phyloP scores from a whole-genome alignment of 2,888 invertebrate species.

The Harpagoxenus sublaevis region DNA sequence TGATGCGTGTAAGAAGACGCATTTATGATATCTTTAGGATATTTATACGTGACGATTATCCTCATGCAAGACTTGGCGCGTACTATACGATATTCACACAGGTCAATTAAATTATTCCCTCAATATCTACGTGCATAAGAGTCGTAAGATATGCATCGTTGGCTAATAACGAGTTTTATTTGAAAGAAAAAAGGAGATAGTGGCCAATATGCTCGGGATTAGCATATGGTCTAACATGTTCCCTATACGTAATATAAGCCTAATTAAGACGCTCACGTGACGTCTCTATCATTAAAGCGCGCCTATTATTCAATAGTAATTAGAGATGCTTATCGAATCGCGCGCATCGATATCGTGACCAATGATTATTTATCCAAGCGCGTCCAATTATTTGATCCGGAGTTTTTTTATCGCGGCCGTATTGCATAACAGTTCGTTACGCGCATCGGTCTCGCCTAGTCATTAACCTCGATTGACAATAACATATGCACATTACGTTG shows the following conservation, averaged over 20 bases:
- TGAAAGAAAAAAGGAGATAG: neutral
- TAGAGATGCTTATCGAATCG: conserved; percentile 50
- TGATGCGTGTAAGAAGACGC: neutral
- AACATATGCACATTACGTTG: conserved; percentile 23
- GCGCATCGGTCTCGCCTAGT: conserved; percentile 40
- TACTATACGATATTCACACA: neutral
- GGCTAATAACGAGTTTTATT: conserved; percentile 36
- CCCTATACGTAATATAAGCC: conserved; percentile 39
- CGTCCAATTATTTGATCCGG: conserved; percentile 49
- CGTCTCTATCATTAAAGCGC: conserved; percentile 42
- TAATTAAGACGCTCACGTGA: conserved; percentile 50
- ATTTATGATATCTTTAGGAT: neutral
- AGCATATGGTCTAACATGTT: conserved; percentile 42
- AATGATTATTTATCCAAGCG: conserved; percentile 49
- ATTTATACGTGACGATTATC: neutral
- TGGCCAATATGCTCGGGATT: conserved; percentile 26
- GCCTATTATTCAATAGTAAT: conserved; percentile 51
- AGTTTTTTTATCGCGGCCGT: conserved; percentile 29
- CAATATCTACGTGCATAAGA: neutral
- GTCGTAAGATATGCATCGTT: conserved; percentile 1
- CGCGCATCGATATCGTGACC: conserved; percentile 46
- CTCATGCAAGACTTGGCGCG: neutral
- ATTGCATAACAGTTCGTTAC: conserved; percentile 49
- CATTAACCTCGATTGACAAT: conserved; percentile 50
- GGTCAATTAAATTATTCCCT: conserved; percentile 38